A percentile compares a stretch with the other conserved stretches of the same genome.
Evolutionary conservation across 2,797 vertebrate species (phyloP).

Genomic region (Megalops cyprinoides): DNA sequence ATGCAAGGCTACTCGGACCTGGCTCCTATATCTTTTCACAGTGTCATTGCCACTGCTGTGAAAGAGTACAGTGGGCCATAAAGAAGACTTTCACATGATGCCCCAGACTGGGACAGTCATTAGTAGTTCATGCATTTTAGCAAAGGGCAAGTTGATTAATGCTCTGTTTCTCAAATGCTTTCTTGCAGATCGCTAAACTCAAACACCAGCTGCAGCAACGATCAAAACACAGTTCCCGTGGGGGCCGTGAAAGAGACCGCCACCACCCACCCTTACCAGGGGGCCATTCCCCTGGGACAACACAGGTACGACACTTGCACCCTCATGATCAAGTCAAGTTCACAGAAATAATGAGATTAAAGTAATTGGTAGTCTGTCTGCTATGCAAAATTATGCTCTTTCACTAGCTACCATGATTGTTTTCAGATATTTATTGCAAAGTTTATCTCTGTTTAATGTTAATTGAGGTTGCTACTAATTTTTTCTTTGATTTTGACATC

Average conservation of each 20-base stretch:
- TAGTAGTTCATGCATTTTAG: background rate
- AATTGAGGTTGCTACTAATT: no score
- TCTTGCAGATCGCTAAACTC: conserved; percentile 80
- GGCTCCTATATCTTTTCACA: background rate
- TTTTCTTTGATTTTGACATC: no score
- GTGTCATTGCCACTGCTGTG: no score
- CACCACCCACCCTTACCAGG: conserved; percentile 56
- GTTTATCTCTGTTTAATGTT: no score
- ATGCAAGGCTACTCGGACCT: background rate
- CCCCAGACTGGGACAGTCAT: background rate
- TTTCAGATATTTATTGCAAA: background rate
- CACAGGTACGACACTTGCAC: conserved; percentile 63
- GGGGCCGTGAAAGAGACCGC: conserved; percentile 74
- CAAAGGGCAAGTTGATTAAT: background rate
- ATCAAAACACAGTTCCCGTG: conserved; percentile 69
- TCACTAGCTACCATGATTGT: background rate
- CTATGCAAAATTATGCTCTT: background rate
- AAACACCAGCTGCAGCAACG: conserved; percentile 86
- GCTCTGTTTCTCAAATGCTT: background rate
- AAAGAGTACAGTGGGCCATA: no score
- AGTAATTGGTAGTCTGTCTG: background rate
- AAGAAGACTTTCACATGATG: no score
- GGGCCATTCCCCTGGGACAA: conserved; percentile 58
- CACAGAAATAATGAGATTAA: no score
- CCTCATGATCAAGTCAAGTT: no score